These are phyloP conservation scores for Pipa parva DNA, from an alignment of 2,113 vertebrate genomes.

Conservation along the genomic window DNA sequence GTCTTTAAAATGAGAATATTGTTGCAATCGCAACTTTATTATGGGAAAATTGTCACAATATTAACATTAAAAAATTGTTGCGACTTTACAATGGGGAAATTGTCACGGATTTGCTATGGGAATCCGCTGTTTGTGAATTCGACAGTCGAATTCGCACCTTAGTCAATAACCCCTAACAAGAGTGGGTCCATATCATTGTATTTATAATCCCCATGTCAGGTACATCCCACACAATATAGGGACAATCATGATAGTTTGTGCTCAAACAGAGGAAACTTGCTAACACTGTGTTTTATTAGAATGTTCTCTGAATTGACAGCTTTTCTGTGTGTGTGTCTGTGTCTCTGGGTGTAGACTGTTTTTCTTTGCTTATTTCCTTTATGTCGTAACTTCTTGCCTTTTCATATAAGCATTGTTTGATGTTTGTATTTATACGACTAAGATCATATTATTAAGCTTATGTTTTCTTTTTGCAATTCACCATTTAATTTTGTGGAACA, in stretches of 20 bases:
- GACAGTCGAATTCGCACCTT: no score
- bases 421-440: slow-evolving; percentile 6
- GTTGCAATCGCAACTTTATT: no score
- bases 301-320: not conserved
- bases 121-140: no score
- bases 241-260: not conserved
- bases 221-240: not conserved
- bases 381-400: not conserved
- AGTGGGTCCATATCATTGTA: no score
- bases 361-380: slow-evolving; percentile 5
- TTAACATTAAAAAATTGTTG: no score
- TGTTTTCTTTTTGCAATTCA: slow-evolving; percentile 23
- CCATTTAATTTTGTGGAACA: slow-evolving; percentile 2
- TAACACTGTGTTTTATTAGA: not conserved
- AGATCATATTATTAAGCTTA: slow-evolving; percentile 11
- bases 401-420: not conserved
- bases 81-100: no score
- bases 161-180: no score
- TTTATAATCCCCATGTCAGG: no score
- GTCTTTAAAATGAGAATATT: no score
- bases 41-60: no score
- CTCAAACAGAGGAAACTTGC: not conserved
- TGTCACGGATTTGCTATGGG: no score
- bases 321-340: not conserved
- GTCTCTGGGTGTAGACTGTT: slow-evolving; percentile 7